These are phyloP conservation scores for Trinorchestia longiramus DNA, from an alignment of 1,140 invertebrate genomes.

Conservation along the genomic window DNA sequence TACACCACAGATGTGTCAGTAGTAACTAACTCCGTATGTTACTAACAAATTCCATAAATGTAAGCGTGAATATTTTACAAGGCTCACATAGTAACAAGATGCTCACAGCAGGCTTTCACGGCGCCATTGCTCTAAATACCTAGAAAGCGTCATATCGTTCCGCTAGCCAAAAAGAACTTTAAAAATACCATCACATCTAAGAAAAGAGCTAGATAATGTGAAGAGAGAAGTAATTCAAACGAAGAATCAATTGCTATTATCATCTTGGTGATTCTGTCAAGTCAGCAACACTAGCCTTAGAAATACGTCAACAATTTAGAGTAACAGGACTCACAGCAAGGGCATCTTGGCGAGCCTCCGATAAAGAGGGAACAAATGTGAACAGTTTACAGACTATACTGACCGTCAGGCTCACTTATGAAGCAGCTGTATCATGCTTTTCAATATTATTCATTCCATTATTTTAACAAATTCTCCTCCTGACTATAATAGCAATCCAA, in stretches of 20 bases:
- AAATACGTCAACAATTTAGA: neutral
- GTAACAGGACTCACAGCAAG: neutral
- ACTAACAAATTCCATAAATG: no score
- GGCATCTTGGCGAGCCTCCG: neutral
- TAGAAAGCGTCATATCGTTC: neutral
- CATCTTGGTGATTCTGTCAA: neutral
- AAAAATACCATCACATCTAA: neutral
- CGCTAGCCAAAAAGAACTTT: neutral
- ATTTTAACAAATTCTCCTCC: neutral
- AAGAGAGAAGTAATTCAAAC: neutral
- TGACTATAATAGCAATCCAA: neutral
- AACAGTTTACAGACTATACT: neutral
- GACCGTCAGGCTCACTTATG: neutral
- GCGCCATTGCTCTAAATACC: neutral
- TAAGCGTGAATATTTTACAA: no score
- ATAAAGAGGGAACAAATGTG: no score
- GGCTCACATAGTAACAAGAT: no score
- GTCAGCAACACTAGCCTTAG: neutral
- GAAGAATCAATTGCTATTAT: neutral
- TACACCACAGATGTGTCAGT: no score
- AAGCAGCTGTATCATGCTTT: neutral
- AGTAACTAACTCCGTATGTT: no score
- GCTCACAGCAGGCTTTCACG: neutral
- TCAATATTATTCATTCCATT: neutral
- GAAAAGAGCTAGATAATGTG: neutral